These are phyloP conservation scores for Neoarius graeffei DNA, from an alignment of 2,113 vertebrate genomes.

Conservation along the genomic window DNA sequence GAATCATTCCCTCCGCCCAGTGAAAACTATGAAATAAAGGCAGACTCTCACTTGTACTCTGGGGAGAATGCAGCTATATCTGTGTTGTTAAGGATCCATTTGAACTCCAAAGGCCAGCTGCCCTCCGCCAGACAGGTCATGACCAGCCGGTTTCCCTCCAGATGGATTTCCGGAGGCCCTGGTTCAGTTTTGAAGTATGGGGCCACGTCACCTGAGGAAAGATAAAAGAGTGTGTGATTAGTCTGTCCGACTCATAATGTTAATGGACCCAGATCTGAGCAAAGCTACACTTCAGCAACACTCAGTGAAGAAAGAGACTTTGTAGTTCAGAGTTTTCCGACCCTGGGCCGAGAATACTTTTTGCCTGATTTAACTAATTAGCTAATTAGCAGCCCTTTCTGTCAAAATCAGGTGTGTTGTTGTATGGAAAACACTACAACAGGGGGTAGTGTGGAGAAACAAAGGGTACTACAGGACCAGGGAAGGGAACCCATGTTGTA, in stretches of 20 bases:
- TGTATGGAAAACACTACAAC: background rate
- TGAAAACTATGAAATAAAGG: conserved; percentile 12
- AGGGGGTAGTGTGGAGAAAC: background rate
- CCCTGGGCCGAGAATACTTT: background rate
- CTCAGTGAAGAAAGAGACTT: background rate
- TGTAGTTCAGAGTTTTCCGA: background rate
- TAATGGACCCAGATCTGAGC: background rate
- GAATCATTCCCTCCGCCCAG: background rate
- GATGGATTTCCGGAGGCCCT: conserved; percentile 56
- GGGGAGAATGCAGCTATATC: conserved; percentile 84
- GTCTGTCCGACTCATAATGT: background rate
- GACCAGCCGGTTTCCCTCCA: conserved; percentile 92
- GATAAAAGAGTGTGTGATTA: conserved; percentile 30
- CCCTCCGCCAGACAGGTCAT: conserved; percentile 93
- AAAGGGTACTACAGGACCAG: background rate
- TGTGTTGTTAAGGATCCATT: conserved; percentile 82
- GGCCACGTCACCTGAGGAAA: conserved; percentile 56
- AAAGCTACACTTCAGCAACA: background rate
- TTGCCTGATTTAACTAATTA: background rate
- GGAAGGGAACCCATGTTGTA: background rate
- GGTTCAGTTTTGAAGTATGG: conserved; percentile 64
- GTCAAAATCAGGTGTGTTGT: background rate
- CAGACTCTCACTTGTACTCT: conserved; percentile 83
- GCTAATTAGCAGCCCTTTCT: background rate
- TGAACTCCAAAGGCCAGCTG: conserved; percentile 95